phyloP scores from a whole-genome alignment of 2,888 invertebrate genomes.

The Resseliella maxima region DNA sequence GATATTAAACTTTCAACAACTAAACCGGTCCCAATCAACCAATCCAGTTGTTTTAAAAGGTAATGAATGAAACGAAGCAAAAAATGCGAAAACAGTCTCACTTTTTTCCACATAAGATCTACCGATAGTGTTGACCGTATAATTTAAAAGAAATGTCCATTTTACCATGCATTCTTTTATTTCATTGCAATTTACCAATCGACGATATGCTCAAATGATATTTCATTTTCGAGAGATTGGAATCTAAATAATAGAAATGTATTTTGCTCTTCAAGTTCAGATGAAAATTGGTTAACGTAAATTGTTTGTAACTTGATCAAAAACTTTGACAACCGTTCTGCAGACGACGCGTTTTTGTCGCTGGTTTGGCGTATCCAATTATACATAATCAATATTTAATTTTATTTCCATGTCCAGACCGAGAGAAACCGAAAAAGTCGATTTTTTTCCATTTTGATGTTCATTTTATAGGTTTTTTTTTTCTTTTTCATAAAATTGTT shows the following conservation, averaged over 20 bases:
- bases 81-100: neutral
- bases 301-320: neutral
- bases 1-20: neutral
- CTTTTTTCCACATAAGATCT: neutral
- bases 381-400: slow-evolving; percentile 27
- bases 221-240: neutral
- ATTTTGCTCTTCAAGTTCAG: neutral
- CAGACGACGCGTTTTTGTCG: neutral
- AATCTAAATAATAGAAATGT: neutral
- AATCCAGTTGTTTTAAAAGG: neutral
- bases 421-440: neutral
- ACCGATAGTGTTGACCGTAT: neutral
- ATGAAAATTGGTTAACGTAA: neutral
- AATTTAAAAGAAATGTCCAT: neutral
- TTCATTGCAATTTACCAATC: neutral
- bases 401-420: slow-evolving; percentile 36
- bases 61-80: neutral
- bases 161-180: too few species aligned
- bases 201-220: neutral
- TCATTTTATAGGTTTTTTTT: slow-evolving; percentile 5
- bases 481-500: neutral
- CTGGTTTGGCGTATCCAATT: neutral
- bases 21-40: neutral
- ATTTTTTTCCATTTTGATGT: neutral
- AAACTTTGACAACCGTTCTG: neutral